Evolutionary conservation across 2,888 invertebrate species (phyloP).

Genomic region (Drosophila pegasa): DNA sequence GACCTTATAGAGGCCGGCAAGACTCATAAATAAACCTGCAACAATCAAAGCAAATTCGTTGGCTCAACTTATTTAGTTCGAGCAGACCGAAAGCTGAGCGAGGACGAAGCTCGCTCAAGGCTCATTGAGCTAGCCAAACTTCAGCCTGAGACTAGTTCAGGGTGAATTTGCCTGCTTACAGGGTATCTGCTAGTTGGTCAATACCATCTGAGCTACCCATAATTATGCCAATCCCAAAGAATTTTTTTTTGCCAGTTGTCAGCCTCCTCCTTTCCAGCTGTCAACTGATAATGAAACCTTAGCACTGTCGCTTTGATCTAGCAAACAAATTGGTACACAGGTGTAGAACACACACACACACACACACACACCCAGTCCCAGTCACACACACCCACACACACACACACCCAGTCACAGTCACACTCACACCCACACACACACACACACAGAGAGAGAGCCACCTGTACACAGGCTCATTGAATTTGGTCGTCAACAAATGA

Average conservation of each 20-base stretch:
- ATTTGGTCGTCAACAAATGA: slow-evolving; percentile 50
- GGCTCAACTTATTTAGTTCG: too few relatives aligned
- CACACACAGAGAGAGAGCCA: not conserved
- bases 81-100: not conserved
- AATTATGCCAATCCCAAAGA: slow-evolving; percentile 42
- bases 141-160: not conserved
- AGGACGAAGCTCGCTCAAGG: not conserved
- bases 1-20: not conserved
- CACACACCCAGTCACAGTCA: too few relatives aligned
- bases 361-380: too few relatives aligned
- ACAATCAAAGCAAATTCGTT: not conserved
- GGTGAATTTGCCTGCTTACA: not conserved
- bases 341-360: slow-evolving; percentile 15
- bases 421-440: slow-evolving; percentile 7
- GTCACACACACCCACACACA: slow-evolving; percentile 14
- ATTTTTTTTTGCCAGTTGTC: slow-evolving; percentile 6
- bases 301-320: slow-evolving; percentile 69
- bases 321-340: slow-evolving; percentile 48
- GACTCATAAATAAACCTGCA: slow-evolving; percentile 3
- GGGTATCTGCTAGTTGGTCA: not conserved
- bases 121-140: not conserved
- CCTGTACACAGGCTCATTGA: slow-evolving; percentile 14
- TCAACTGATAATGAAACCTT: slow-evolving; percentile 68
- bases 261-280: not conserved
- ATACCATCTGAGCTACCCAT: slow-evolving; percentile 10